Conservation (phyloP, 1,140 invertebrate species). For the Zaprionus taronus region DNA sequence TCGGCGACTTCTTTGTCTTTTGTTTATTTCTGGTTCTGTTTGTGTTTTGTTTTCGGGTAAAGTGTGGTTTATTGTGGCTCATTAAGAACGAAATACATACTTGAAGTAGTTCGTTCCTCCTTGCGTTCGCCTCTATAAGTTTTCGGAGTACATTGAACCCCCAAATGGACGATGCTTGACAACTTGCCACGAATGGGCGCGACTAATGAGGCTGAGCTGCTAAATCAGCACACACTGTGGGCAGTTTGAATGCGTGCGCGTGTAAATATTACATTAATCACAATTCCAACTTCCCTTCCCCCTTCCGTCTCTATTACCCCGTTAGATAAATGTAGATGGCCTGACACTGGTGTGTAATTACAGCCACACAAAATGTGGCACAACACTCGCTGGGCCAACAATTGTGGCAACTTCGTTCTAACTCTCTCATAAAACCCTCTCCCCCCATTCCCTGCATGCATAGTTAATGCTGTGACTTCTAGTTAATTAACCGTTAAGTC, state of each 20-base stretch:
- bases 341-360: constrained; percentile 46
- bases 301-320: no score
- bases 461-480: constrained; percentile 50
- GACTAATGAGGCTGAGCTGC: constrained; percentile 41
- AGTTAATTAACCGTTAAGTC: constrained; percentile 48
- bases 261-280: constrained; percentile 74
- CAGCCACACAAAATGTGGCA: constrained; percentile 42
- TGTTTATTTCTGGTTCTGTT: constrained; percentile 29
- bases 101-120: constrained; percentile 1
- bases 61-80: constrained; percentile 13
- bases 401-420: constrained; percentile 28
- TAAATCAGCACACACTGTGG: constrained; percentile 23
- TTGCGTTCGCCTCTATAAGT: neutral
- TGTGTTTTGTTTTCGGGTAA: constrained; percentile 11
- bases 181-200: neutral
- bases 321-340: constrained; percentile 16
- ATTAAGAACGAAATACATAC: constrained; percentile 5
- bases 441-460: constrained; percentile 9
- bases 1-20: constrained; percentile 43
- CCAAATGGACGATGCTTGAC: constrained; percentile 9
- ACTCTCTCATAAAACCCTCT: neutral
- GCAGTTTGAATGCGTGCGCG: constrained; percentile 42
- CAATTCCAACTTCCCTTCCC: constrained; percentile 19
- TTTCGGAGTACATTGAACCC: constrained; percentile 57
- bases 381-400: constrained; percentile 32